These are phyloP conservation scores for Porites rus DNA, from an alignment of 92 coral and sea anemone genomes.

Conservation along the genomic window DNA sequence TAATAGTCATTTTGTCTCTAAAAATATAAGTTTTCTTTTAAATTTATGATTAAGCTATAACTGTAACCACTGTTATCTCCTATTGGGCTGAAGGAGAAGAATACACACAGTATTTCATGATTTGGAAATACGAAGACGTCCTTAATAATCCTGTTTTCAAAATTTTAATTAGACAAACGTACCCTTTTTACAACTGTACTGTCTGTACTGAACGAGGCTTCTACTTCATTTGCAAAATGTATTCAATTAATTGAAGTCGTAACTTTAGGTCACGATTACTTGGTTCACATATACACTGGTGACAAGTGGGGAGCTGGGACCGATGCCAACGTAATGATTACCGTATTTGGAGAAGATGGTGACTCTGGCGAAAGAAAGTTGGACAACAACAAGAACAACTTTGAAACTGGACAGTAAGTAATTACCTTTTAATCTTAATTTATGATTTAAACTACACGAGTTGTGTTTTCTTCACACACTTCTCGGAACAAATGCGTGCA, in stretches of 20 bases:
- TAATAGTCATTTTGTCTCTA: too few relatives aligned
- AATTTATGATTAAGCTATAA: too few relatives aligned
- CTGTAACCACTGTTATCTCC: too few relatives aligned
- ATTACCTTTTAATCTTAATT: not conserved
- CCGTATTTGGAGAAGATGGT: constrained; percentile 91
- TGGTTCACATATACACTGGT: constrained; percentile 91
- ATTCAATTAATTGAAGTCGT: not conserved
- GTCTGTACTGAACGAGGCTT: not conserved
- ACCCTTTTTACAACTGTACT: too few relatives aligned
- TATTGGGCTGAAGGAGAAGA: too few relatives aligned
- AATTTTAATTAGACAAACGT: too few relatives aligned
- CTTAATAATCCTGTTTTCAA: too few relatives aligned
- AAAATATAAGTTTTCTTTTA: too few relatives aligned
- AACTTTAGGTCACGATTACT: constrained; percentile 65
- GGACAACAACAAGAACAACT: constrained; percentile 88
- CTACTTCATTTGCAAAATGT: not conserved
- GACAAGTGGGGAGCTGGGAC: constrained; percentile 94
- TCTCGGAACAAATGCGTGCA: not conserved
- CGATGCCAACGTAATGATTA: constrained; percentile 88
- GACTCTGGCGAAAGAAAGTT: constrained; percentile 87
- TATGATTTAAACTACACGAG: too few relatives aligned
- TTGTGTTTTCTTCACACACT: not conserved
- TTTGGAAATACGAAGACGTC: too few relatives aligned
- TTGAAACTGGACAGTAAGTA: constrained; percentile 89
- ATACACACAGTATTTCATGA: too few relatives aligned